These are phyloP conservation scores for Onychostruthus taczanowskii DNA, from an alignment of 2,113 vertebrate species.

Conservation along the genomic window DNA sequence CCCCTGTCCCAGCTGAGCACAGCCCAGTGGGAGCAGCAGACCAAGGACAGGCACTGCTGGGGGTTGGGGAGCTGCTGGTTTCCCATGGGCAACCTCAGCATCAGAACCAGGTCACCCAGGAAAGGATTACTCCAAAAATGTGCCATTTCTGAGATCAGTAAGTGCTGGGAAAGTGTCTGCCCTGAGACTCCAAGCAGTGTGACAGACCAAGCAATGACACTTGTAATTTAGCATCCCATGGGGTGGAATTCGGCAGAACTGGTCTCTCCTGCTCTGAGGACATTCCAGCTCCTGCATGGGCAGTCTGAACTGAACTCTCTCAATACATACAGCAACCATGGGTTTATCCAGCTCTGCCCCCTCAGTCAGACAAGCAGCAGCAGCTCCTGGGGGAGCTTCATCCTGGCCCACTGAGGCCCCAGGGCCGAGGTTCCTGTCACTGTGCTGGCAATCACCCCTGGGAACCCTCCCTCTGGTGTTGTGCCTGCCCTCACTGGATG, in stretches of 20 bases:
- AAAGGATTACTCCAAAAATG: background rate
- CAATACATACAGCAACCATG: background rate
- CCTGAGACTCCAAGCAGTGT: background rate
- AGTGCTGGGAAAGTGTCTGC: background rate
- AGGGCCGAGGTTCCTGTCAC: background rate
- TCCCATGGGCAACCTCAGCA: background rate
- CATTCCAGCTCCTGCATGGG: background rate
- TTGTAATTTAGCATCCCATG: background rate
- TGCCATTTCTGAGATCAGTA: background rate
- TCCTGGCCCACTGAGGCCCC: rapidly evolving
- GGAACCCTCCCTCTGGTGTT: background rate
- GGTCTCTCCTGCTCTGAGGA: constrained; percentile 41
- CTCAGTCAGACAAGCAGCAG: background rate
- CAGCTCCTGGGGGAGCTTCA: background rate
- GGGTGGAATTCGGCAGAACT: constrained; percentile 52
- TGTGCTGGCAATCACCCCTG: background rate
- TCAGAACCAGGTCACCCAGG: background rate
- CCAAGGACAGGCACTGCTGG: background rate
- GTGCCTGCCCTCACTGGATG: background rate
- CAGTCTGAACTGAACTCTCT: background rate
- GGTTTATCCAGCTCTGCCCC: background rate
- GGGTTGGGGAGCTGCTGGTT: background rate
- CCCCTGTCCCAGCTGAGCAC: background rate
- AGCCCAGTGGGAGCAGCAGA: background rate
- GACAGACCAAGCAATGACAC: background rate